Percentiles rank a stretch among this genome's conserved stretches.
These are phyloP conservation scores for Ophion obscuratus DNA, from an alignment of 2,888 invertebrate species.

Conservation along the genomic window DNA sequence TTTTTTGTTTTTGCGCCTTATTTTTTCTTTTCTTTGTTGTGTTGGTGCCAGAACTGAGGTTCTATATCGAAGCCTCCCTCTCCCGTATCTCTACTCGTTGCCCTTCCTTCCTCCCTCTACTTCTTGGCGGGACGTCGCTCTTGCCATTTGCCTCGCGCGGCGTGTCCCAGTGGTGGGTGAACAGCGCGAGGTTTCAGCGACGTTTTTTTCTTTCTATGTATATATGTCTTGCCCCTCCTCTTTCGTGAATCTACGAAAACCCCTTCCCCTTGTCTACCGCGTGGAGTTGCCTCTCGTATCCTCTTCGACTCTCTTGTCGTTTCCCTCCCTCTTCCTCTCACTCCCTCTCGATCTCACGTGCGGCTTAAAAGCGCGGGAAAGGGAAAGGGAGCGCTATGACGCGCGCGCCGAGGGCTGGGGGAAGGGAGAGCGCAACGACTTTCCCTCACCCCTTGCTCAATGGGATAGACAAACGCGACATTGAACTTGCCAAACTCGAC, in stretches of 20 bases:
- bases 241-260: conserved; percentile 50
- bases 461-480: conserved; percentile 15
- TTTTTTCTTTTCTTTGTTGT: conserved; percentile 19
- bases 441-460: conserved; percentile 50
- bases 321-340: conserved; percentile 46
- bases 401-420: conserved; percentile 66
- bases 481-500: conserved; percentile 48
- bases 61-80: conserved; percentile 52
- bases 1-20: background rate
- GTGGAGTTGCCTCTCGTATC: conserved; percentile 31
- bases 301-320: conserved; percentile 26
- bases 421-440: conserved; percentile 50
- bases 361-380: conserved; percentile 76
- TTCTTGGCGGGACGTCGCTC: conserved; percentile 54
- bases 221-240: conserved; percentile 31
- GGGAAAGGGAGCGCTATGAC: conserved; percentile 85
- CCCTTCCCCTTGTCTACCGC: conserved; percentile 47
- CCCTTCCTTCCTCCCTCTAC: conserved; percentile 62
- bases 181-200: conserved; percentile 52
- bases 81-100: conserved; percentile 52
- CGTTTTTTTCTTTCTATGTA: conserved; percentile 16
- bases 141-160: conserved; percentile 43
- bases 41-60: conserved; percentile 17
- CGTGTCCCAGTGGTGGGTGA: conserved; percentile 56
- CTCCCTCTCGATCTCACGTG: conserved; percentile 66